These are phyloP conservation scores for Aegotheles bennettii DNA, from an alignment of 2,113 vertebrate genomes.

Conservation along the genomic window DNA sequence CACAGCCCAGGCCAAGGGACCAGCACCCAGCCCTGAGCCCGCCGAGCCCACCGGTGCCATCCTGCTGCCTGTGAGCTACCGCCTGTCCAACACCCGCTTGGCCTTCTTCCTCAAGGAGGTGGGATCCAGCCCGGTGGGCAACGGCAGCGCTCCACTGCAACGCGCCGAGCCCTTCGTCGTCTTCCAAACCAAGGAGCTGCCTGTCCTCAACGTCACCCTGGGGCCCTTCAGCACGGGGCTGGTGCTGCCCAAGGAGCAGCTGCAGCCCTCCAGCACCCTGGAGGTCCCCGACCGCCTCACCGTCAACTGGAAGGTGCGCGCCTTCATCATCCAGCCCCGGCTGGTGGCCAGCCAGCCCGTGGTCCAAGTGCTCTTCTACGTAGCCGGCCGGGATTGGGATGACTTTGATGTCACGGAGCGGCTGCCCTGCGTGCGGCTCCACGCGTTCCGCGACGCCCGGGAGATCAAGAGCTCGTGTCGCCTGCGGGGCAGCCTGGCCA, in stretches of 20 bases:
- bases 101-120: conserved; percentile 92
- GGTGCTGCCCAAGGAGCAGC: conserved; percentile 87
- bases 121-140: conserved; percentile 50
- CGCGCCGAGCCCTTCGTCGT: conserved; percentile 93
- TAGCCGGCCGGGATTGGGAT: conserved; percentile 95
- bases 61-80: conserved; percentile 89
- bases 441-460: conserved; percentile 87
- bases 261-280: conserved; percentile 91
- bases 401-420: conserved; percentile 87
- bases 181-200: conserved; percentile 96
- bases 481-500: conserved; percentile 86
- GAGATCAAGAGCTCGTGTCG: conserved; percentile 92
- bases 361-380: conserved; percentile 95
- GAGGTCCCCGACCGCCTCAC: conserved; percentile 90
- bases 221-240: conserved; percentile 90
- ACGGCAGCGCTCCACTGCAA: conserved; percentile 70
- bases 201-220: conserved; percentile 88
- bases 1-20: conserved; percentile 76
- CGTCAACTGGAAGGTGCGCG: conserved; percentile 97
- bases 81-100: conserved; percentile 91
- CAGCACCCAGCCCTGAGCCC: conserved; percentile 79
- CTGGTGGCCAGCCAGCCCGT: conserved; percentile 86
- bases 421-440: conserved; percentile 90
- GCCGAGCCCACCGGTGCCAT: conserved; percentile 68
- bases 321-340: conserved; percentile 89